Conservation (phyloP, 2,888 invertebrate species). For the Anoplius nigerrimus region DNA sequence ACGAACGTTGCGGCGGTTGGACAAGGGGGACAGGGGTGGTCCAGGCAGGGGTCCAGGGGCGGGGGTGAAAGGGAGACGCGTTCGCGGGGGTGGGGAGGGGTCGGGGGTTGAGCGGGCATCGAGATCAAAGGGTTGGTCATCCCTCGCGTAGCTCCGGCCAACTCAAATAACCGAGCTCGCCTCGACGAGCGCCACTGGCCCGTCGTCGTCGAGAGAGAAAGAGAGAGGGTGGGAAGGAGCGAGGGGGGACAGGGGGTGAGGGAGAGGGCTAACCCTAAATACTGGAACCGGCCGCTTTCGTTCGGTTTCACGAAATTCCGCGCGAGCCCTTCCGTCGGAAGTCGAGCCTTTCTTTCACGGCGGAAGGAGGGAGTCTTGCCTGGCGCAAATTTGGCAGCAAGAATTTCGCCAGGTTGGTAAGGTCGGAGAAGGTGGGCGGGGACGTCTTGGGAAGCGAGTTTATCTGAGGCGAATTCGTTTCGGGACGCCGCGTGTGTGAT, state of each 20-base stretch:
- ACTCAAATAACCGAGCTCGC: conserved; percentile 73
- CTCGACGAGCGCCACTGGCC: conserved; percentile 65
- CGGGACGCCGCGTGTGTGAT: too few species aligned
- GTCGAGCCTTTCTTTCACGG: conserved; percentile 25
- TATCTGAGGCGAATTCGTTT: too few species aligned
- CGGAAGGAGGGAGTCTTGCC: too few species aligned
- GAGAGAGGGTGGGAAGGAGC: conserved; percentile 3
- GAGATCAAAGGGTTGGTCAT: conserved; percentile 74
- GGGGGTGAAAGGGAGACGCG: conserved; percentile 41
- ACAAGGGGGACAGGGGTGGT: conserved; percentile 28
- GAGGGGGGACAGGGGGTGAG: too few species aligned
- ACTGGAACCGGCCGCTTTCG: conserved; percentile 57
- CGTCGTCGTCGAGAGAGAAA: conserved; percentile 49
- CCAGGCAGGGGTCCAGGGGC: background rate
- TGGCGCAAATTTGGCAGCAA: too few species aligned
- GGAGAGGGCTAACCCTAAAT: conserved; percentile 67
- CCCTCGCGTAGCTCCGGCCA: conserved; percentile 68
- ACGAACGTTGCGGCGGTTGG: conserved; percentile 34
- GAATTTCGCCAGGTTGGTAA: too few species aligned
- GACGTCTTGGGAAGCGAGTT: too few species aligned
- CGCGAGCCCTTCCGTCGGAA: background rate
- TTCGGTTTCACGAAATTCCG: conserved; percentile 50
- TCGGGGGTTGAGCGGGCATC: conserved; percentile 55
- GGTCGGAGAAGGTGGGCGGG: too few species aligned
- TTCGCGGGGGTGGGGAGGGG: conserved; percentile 19